These are phyloP conservation scores for Andrena haemorrhoa DNA, from an alignment of 2,888 invertebrate genomes.

Conservation along the genomic window DNA sequence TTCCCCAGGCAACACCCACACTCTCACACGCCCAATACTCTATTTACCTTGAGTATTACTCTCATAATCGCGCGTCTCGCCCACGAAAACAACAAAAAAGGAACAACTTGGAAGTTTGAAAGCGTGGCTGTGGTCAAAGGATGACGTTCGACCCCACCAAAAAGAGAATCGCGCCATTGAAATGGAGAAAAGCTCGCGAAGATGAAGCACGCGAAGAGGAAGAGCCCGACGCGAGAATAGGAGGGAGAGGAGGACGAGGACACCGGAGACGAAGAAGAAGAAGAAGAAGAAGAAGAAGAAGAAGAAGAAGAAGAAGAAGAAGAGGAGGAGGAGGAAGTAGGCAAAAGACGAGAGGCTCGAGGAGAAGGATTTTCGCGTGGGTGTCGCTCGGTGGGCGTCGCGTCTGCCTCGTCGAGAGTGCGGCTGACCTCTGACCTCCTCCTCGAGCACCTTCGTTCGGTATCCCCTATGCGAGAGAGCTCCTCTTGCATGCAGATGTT, in stretches of 20 bases:
- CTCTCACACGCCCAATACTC: no score
- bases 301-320: conserved; percentile 44
- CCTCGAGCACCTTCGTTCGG: conserved; percentile 68
- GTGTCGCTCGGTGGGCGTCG: conserved; percentile 84
- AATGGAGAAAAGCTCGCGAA: not conserved
- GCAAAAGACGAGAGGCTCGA: conserved; percentile 68
- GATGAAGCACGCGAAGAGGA: conserved; percentile 15
- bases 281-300: not conserved
- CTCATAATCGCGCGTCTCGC: no score
- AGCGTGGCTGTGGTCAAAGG: not conserved
- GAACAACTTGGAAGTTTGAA: no score
- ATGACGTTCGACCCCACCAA: not conserved
- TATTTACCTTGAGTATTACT: no score
- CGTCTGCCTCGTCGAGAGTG: conserved; percentile 83
- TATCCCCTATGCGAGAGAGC: conserved; percentile 62
- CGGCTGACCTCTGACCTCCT: conserved; percentile 83
- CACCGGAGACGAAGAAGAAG: conserved; percentile 44
- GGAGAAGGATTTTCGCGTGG: conserved; percentile 82
- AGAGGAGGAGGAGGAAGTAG: conserved; percentile 63
- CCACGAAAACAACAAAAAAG: no score
- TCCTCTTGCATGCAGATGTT: conserved; percentile 78
- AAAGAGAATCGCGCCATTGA: conserved; percentile 17
- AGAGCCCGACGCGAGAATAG: conserved; percentile 22
- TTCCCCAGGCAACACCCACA: no score
- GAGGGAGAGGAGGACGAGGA: conserved; percentile 45